Base-by-base conservation (phyloP, 2,888 invertebrate genomes). In the Timema podura region DNA sequence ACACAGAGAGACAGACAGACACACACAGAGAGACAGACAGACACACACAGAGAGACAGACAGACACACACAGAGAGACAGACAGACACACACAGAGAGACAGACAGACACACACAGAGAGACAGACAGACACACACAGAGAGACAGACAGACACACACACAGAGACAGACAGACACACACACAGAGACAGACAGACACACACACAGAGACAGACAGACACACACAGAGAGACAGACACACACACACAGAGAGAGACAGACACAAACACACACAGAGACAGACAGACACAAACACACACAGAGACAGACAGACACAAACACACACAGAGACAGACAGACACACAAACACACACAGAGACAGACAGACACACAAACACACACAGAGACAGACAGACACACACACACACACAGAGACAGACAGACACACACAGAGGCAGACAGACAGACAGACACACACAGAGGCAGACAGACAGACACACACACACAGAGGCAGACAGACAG, bases 381-480 rank as follows among this genome's bases (percentile, higher is more conserved):
- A n/a, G n/a, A n/a, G n/a, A n/a, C n/a, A n/a, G n/a, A n/a, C 61
- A 59, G 10, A 11, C 10, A 59, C 10, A 59, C 61, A 59, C 61
- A 59, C 61, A 59, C 15, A 59, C 10, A 59, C 61, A 59, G 15
- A 59, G 15, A 59, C 15, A 59, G 10, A 59, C 61, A 59, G 61
- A 59, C 10, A 59, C 61, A 8, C 61, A 59, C 10, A 59, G 10
- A 59, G 10, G 16, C 61, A 59, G 10, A 59, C 8, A 59, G 10
- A 59, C 61, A 59, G 61, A 59, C 61, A n/a, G 15, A 59, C 61
- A 59, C 61, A 59, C 10, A 59, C 61, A n/a, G n/a, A n/a, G n/a
- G n/a, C n/a, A n/a, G n/a, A n/a, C n/a, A n/a, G n/a, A n/a, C n/a
- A n/a, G n/a, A n/a, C n/a, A n/a, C n/a, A n/a, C n/a, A n/a, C n/a